Percentiles rank a stretch among this genome's conserved stretches.
Evolutionary conservation across 1,140 invertebrate genomes (phyloP).

Genomic region (Dendrolimus punctatus): DNA sequence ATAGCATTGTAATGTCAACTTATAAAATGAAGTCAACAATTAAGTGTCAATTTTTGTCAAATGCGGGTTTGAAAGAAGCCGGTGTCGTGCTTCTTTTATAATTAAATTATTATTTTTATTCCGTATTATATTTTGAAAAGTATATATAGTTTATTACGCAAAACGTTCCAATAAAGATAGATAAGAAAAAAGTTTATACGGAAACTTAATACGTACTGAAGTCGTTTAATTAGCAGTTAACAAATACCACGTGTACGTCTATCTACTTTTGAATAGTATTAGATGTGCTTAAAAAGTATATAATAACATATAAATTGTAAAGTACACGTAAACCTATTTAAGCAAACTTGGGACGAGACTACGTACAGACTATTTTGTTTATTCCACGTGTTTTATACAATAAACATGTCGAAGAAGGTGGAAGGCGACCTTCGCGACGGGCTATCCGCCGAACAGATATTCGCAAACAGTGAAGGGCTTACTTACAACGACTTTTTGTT

Average conservation of each 20-base stretch:
- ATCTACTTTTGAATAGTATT: not conserved
- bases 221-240: not conserved
- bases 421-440: constrained; percentile 70
- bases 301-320: too few relatives aligned
- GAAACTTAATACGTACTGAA: not conserved
- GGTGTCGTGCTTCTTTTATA: constrained; percentile 8
- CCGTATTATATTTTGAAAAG: constrained; percentile 12
- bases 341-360: too few relatives aligned
- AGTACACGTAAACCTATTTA: too few relatives aligned
- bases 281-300: too few relatives aligned
- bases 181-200: not conserved
- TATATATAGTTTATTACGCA: constrained; percentile 8
- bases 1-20: too few relatives aligned
- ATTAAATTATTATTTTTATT: constrained; percentile 7
- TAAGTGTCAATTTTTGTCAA: not conserved
- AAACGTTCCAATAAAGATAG: not conserved
- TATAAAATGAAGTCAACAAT: too few relatives aligned
- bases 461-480: constrained; percentile 88
- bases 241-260: constrained; percentile 7
- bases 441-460: constrained; percentile 83
- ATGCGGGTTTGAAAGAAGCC: constrained; percentile 8
- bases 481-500: constrained; percentile 98
- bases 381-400: constrained; percentile 26
- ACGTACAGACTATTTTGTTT: too few relatives aligned
- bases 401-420: constrained; percentile 34